Evolutionary conservation across 2,113 vertebrate genomes (phyloP).

Genomic region (Perca schrenkii): DNA sequence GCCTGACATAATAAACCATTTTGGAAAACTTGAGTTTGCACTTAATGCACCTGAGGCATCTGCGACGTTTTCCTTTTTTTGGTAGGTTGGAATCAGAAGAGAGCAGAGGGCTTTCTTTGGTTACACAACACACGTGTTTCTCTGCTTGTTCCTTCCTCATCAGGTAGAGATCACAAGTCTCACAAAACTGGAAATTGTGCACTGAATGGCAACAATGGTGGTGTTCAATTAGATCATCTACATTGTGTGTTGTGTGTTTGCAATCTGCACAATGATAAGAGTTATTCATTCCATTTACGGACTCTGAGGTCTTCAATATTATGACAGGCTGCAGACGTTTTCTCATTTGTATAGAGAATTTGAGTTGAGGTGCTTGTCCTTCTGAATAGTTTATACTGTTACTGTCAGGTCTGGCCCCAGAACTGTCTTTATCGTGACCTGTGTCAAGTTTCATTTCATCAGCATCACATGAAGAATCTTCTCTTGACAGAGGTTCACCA

Average conservation of each 20-base stretch:
- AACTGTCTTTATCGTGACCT: conserved; percentile 2
- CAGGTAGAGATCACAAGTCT: conserved; percentile 72
- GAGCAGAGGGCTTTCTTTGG: not conserved
- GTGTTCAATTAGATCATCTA: conserved; percentile 81
- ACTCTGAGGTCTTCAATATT: conserved; percentile 65
- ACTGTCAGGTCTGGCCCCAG: not conserved
- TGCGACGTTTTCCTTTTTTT: conserved; percentile 22
- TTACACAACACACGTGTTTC: conserved; percentile 66
- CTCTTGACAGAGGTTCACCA: conserved; percentile 66
- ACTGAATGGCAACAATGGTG: conserved; percentile 67
- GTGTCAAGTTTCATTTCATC: conserved; percentile 32
- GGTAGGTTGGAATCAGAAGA: not conserved
- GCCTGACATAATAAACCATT: conserved; percentile 49
- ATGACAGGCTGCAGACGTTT: conserved; percentile 81
- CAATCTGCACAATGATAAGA: conserved; percentile 75
- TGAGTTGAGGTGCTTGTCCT: conserved; percentile 34
- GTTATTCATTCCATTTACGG: conserved; percentile 15
- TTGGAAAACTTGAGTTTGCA: conserved; percentile 71
- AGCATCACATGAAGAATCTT: conserved; percentile 61
- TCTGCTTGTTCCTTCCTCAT: conserved; percentile 37
- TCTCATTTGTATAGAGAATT: conserved; percentile 57
- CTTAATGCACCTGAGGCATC: conserved; percentile 56
- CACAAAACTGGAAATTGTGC: conserved; percentile 69
- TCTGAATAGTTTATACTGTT: conserved; percentile 1
- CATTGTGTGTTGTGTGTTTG: conserved; percentile 49